These are phyloP conservation scores for Eupsilia transversa DNA, from an alignment of 2,888 invertebrate species.

Conservation along the genomic window DNA sequence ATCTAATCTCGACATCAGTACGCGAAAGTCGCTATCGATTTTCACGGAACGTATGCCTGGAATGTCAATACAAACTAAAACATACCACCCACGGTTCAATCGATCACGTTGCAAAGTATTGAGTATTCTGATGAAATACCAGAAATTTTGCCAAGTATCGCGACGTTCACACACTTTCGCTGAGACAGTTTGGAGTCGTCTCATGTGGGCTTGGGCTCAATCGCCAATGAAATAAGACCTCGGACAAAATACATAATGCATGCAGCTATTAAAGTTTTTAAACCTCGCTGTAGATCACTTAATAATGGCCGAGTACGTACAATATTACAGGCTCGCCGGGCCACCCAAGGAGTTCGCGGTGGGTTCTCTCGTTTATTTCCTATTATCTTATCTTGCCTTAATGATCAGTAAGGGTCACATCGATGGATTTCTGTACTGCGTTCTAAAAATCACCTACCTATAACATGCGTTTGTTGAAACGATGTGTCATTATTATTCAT, in stretches of 20 bases:
- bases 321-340: constrained; percentile 74
- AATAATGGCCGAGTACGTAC: constrained; percentile 75
- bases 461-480: constrained; percentile 10
- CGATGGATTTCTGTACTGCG: constrained; percentile 37
- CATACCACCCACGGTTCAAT: constrained; percentile 83
- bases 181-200: constrained; percentile 85
- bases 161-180: constrained; percentile 87
- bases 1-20: constrained; percentile 56
- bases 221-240: constrained; percentile 74
- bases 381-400: constrained; percentile 83
- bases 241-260: constrained; percentile 62
- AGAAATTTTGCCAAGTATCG: constrained; percentile 85
- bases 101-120: constrained; percentile 73
- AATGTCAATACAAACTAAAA: constrained; percentile 75
- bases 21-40: constrained; percentile 66
- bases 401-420: constrained; percentile 79
- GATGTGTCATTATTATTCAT: constrained; percentile 30
- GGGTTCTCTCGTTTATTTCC: constrained; percentile 81
- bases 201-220: constrained; percentile 63
- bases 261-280: constrained; percentile 62
- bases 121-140: constrained; percentile 82
- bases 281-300: constrained; percentile 70
- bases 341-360: constrained; percentile 84
- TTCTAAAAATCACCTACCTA: constrained; percentile 43
- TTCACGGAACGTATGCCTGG: constrained; percentile 71